phyloP scores from a whole-genome alignment of 1,140 invertebrate genomes.

The Drosophila pruinosa region DNA sequence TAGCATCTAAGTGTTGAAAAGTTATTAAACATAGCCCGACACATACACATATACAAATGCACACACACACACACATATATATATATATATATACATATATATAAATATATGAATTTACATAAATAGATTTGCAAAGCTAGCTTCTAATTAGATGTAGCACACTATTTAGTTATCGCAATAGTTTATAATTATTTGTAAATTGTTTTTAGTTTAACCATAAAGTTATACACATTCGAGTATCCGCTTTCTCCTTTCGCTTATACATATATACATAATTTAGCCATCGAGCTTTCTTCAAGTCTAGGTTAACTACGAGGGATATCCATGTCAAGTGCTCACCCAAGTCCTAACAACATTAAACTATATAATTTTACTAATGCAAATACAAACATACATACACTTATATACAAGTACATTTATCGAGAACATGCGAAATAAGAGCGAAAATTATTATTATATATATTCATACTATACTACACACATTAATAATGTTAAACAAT shows the following conservation, averaged over 20 bases:
- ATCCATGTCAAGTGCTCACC: slow-evolving; percentile 46
- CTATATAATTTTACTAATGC: slow-evolving; percentile 31
- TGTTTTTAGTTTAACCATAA: slow-evolving; percentile 51
- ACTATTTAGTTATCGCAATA: slow-evolving; percentile 76
- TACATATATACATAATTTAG: slow-evolving; percentile 34
- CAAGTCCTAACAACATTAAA: slow-evolving; percentile 46
- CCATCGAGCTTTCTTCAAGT: slow-evolving; percentile 60
- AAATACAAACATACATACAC: slow-evolving; percentile 14
- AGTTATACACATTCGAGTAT: slow-evolving; percentile 3
- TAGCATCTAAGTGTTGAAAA: slow-evolving; percentile 77
- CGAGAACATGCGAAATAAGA: slow-evolving; percentile 26
- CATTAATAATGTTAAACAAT: slow-evolving; percentile 64
- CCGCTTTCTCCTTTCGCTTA: neutral
- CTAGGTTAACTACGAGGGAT: slow-evolving; percentile 30
- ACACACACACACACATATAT: slow-evolving; percentile 18
- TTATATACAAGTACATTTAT: slow-evolving; percentile 13
- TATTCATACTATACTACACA: slow-evolving; percentile 45
- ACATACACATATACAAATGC: slow-evolving; percentile 34
- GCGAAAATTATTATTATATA: slow-evolving; percentile 39
- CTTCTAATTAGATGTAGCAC: slow-evolving; percentile 69
- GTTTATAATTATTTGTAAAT: slow-evolving; percentile 76
- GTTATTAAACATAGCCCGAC: slow-evolving; percentile 57
- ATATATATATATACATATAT: slow-evolving; percentile 32
- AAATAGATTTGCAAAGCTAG: slow-evolving; percentile 55
- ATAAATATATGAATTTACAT: slow-evolving; percentile 18